A percentile compares a stretch with the other conserved stretches of the same genome.
Conservation (phyloP, 2,888 invertebrate species). For the Minunthozetes semirufus region DNA sequence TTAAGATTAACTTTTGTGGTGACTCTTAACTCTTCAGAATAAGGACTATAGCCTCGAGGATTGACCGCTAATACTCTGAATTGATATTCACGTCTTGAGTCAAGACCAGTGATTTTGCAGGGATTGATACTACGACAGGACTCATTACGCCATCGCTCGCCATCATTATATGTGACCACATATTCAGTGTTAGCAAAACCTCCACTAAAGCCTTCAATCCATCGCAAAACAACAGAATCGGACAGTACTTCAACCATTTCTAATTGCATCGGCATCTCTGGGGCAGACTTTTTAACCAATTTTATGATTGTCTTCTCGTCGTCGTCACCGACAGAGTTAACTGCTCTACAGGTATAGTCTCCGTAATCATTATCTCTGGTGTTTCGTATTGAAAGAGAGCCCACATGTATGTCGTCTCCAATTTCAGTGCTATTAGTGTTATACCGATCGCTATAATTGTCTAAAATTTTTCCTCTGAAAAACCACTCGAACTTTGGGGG, state of each 20-base stretch:
- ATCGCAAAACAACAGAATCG: constrained; percentile 68
- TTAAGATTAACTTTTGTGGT: constrained; percentile 69
- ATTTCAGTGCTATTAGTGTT: constrained; percentile 72
- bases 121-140: constrained; percentile 71
- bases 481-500: constrained; percentile 88
- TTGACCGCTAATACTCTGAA: constrained; percentile 61
- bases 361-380: constrained; percentile 62
- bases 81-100: constrained; percentile 76
- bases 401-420: constrained; percentile 76
- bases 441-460: constrained; percentile 58
- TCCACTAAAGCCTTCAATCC: constrained; percentile 87
- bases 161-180: constrained; percentile 63
- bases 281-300: constrained; percentile 73
- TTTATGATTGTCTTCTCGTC: constrained; percentile 56
- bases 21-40: constrained; percentile 72
- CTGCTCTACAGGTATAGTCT: constrained; percentile 79
- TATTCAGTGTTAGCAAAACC: constrained; percentile 65
- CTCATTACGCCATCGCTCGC: constrained; percentile 55
- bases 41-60: constrained; percentile 65
- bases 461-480: constrained; percentile 40
- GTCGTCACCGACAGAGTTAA: constrained; percentile 64
- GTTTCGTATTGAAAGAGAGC: constrained; percentile 60
- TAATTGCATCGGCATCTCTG: constrained; percentile 70
- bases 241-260: constrained; percentile 67
- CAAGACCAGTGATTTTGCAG: constrained; percentile 74